phyloP scores from a whole-genome alignment of 2,888 invertebrate genomes.

The Eustalomyia histrio region DNA sequence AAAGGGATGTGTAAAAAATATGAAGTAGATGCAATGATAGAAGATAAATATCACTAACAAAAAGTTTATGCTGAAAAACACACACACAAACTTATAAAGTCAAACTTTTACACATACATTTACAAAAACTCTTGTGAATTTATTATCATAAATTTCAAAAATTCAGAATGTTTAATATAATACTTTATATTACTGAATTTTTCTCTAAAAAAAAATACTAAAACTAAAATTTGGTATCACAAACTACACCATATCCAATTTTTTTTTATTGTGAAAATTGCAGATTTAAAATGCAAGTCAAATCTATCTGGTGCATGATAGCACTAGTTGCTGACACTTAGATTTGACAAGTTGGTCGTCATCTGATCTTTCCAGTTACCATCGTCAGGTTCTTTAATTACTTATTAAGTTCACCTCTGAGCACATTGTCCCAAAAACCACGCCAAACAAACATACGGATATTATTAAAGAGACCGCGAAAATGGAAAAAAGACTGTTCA shows the following conservation, averaged over 20 bases:
- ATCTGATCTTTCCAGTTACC: too few species aligned
- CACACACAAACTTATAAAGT: neutral
- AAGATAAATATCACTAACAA: constrained; percentile 3
- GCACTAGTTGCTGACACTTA: too few species aligned
- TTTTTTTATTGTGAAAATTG: too few species aligned
- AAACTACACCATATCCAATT: neutral
- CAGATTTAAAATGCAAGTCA: too few species aligned
- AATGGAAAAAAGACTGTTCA: too few species aligned
- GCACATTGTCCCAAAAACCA: too few species aligned
- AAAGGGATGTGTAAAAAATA: neutral
- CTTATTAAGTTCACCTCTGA: too few species aligned
- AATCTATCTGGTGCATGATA: too few species aligned
- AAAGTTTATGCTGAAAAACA: constrained; percentile 5
- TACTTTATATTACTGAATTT: neutral
- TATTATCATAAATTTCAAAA: constrained; percentile 27
- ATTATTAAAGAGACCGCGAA: too few species aligned
- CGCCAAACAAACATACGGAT: too few species aligned
- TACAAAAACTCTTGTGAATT: neutral
- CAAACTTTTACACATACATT: neutral
- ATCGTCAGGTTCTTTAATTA: too few species aligned
- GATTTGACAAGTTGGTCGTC: too few species aligned
- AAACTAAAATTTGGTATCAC: constrained; percentile 14
- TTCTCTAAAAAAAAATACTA: constrained; percentile 1
- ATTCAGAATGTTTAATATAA: constrained; percentile 12
- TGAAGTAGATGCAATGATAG: neutral